Evolutionary conservation across 1,140 invertebrate species (phyloP), one percentile per base, ranked within the genome.

Genomic region (Caenorhabditis brenneri): DNA sequence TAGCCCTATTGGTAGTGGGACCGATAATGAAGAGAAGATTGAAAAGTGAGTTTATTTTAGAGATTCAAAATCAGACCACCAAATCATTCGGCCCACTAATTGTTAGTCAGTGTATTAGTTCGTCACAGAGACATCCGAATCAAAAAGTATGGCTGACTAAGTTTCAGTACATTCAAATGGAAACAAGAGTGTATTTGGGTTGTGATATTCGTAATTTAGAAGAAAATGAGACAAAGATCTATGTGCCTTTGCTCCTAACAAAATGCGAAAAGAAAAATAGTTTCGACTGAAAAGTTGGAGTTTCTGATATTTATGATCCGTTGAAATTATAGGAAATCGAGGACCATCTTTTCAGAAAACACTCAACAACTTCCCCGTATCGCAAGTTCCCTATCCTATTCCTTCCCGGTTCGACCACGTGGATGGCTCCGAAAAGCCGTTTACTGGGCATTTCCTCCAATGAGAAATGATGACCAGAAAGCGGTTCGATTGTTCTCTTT

Each of bases 401-500:
- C 33, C 33, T 36, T 65, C 19, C 53, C 53, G 19, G 19, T 65
- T 5, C 19, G 5, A 3, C 65, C 65, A 10, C 1, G 2, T 46
- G 65, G 65, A 24, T 42, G 33, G n/a, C n/a, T 74, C 19, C 33
- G 65, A 74, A 39, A 31, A 46, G 65, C 65, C 0, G 65, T 74
- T 6, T 74, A 74, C n/a, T 74, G 65, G 65, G 65, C 65, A n/a
- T 74, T 74, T 24, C 65, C 65, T 4, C 65, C 65, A 27, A 74
- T 74, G 65, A 31, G 65, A 74, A 74, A 74, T 27, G 65, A 74
- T 15, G 65, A 74, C 42, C 65, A 74, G n/a, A 74, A 88, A 29
- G 85, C 87, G 2, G 55, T 90, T 2, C 82, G 86, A 69, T 31
- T 90, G 33, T 90, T 92, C 83, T 91, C 89, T 49, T 91, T 91